These are phyloP conservation scores for Miniopterus natalensis DNA, from an alignment of 2,113 vertebrate genomes.

Conservation along the genomic window DNA sequence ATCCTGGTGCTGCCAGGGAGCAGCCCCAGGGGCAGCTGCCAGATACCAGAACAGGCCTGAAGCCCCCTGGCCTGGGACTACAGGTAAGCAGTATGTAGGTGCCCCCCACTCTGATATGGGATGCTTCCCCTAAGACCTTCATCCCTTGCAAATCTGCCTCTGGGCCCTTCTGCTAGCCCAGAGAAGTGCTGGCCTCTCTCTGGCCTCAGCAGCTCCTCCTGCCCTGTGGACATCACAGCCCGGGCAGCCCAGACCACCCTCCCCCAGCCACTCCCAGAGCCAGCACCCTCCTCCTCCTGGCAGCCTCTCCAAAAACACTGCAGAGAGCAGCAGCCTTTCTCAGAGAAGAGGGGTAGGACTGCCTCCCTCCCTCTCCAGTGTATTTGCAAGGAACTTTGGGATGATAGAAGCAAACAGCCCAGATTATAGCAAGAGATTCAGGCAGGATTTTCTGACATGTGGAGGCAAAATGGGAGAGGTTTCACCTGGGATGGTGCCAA, in stretches of 20 bases:
- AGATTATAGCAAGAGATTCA: neutral
- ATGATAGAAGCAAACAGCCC: neutral
- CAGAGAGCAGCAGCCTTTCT: conserved; percentile 39
- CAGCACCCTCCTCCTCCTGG: neutral
- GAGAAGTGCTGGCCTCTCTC: neutral
- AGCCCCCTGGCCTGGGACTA: neutral
- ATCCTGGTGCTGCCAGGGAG: neutral
- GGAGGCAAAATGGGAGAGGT: neutral
- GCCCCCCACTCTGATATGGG: neutral
- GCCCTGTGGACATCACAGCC: neutral
- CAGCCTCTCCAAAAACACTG: conserved; percentile 6
- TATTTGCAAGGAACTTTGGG: conserved; percentile 8
- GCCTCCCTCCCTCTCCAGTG: neutral
- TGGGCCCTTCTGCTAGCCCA: neutral
- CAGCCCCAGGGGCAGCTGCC: neutral
- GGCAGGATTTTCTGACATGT: conserved; percentile 4
- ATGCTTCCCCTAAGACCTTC: neutral
- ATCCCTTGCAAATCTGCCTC: neutral
- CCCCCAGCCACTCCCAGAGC: neutral
- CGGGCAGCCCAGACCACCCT: neutral
- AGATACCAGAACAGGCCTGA: neutral
- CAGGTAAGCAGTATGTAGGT: neutral
- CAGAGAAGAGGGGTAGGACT: neutral
- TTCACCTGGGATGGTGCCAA: neutral
- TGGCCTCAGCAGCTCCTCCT: neutral